These are phyloP conservation scores for Phrynocephalus vlangalii DNA, from an alignment of 2,797 vertebrate genomes.

Conservation along the genomic window DNA sequence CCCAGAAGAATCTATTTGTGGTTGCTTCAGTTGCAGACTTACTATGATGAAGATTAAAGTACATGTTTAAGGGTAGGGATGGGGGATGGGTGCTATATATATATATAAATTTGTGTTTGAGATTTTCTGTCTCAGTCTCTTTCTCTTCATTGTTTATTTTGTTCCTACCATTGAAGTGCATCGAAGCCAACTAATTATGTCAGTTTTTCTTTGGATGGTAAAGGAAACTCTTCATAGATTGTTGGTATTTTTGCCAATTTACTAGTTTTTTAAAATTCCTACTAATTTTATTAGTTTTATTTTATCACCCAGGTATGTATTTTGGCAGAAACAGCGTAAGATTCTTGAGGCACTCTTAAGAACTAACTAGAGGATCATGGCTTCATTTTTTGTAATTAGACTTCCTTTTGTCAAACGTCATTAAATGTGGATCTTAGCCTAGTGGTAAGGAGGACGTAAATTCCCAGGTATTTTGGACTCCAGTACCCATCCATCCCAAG, in stretches of 20 bases:
- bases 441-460: background rate
- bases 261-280: conserved; percentile 38
- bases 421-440: too few species aligned
- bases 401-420: too few species aligned
- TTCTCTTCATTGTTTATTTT: conserved; percentile 30
- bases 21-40: conserved; percentile 46
- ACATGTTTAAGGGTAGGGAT: background rate
- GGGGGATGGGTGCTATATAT: background rate
- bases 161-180: conserved; percentile 25
- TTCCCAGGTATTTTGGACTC: background rate
- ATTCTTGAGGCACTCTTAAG: background rate
- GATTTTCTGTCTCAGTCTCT: background rate
- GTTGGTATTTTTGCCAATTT: conserved; percentile 23
- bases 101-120: conserved; percentile 11
- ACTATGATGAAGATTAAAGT: conserved; percentile 34
- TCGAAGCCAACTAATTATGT: conserved; percentile 41
- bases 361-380: too few species aligned
- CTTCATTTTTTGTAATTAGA: background rate
- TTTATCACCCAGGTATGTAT: conserved; percentile 5
- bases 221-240: conserved; percentile 40
- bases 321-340: background rate
- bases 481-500: background rate
- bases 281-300: conserved; percentile 36
- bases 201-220: conserved; percentile 43
- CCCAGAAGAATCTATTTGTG: conserved; percentile 1